These are phyloP conservation scores for Cochlearius cochlearius DNA, from an alignment of 2,113 vertebrate species.

Conservation along the genomic window DNA sequence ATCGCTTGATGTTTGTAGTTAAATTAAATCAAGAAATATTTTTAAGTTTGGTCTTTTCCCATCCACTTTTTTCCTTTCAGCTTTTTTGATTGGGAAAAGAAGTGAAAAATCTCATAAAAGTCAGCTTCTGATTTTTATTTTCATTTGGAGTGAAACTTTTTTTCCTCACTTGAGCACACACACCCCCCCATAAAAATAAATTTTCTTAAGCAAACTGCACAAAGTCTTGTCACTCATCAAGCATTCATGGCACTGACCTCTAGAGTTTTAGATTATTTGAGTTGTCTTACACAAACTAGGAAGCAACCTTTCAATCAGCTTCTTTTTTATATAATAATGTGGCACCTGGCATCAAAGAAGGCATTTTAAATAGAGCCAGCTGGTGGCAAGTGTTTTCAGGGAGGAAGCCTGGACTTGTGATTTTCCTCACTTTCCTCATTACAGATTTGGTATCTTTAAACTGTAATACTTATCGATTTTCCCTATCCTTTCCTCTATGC, in stretches of 20 bases:
- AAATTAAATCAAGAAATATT: not conserved
- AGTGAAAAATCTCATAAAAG: not conserved
- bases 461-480: not conserved
- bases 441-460: not conserved
- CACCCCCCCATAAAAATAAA: not conserved
- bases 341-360: not conserved
- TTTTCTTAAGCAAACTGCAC: not conserved
- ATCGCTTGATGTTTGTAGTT: not conserved
- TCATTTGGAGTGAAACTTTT: not conserved
- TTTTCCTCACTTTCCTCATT: constrained; percentile 2
- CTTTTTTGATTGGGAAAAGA: not conserved
- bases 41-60: not conserved
- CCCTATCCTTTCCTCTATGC: not conserved
- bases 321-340: not conserved
- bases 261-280: not conserved
- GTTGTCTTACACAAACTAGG: not conserved
- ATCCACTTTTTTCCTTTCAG: not conserved
- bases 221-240: not conserved
- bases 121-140: not conserved
- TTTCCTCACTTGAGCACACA: not conserved
- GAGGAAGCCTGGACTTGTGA: not conserved
- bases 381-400: not conserved
- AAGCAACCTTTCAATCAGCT: not conserved
- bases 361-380: constrained; percentile 6
- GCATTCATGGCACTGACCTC: not conserved